A percentile compares a stretch with the other conserved stretches of the same genome.
These are phyloP conservation scores for Eupithecia insigniata DNA, from an alignment of 2,888 invertebrate genomes.

Conservation along the genomic window DNA sequence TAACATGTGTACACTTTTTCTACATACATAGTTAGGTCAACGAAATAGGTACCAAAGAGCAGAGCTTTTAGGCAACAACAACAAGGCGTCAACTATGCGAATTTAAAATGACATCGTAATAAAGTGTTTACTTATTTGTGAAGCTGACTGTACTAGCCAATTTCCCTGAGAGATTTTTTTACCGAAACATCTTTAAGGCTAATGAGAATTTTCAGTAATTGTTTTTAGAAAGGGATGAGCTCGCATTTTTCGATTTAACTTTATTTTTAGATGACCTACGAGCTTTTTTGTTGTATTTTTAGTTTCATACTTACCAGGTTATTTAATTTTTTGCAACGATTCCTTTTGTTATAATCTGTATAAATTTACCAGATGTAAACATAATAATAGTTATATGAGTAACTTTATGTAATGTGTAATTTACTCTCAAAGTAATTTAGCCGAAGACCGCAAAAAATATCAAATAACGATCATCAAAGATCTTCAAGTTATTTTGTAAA, in stretches of 20 bases:
- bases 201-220: constrained; percentile 28
- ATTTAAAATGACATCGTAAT: neutral
- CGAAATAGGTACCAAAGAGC: neutral
- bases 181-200: constrained; percentile 22
- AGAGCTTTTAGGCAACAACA: neutral
- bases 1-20: neutral
- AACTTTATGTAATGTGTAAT: neutral
- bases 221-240: constrained; percentile 15
- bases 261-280: neutral
- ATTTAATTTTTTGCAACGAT: neutral
- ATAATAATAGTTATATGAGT: neutral
- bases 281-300: neutral
- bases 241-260: neutral
- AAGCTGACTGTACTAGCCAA: constrained; percentile 1
- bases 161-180: constrained; percentile 27
- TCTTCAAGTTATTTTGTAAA: too few species aligned
- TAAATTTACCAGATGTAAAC: neutral
- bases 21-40: neutral
- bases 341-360: neutral
- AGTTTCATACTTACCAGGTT: neutral
- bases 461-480: too few species aligned
- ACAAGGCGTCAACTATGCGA: neutral
- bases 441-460: too few species aligned
- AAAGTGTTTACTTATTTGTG: neutral
- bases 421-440: too few species aligned